Evolutionary conservation across 2,113 vertebrate genomes (phyloP).

Genomic region (Laterallus jamaicensis): DNA sequence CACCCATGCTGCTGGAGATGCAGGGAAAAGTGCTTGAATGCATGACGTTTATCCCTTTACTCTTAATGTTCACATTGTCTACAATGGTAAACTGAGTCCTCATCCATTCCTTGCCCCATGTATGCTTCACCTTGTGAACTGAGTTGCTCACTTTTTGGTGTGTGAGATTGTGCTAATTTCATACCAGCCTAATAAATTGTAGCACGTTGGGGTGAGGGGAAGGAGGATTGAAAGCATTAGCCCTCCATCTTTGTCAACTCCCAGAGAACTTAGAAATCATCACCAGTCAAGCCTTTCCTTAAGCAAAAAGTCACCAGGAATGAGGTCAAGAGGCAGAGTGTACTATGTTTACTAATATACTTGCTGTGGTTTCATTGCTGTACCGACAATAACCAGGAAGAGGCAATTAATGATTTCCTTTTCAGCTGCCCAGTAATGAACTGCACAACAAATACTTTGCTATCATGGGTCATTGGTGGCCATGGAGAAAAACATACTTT

Average conservation of each 20-base stretch:
- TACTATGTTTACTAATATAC: background rate
- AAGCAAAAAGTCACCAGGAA: background rate
- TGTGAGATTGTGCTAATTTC: background rate
- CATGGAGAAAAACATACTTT: background rate
- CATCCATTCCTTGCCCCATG: background rate
- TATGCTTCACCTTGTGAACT: background rate
- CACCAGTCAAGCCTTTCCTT: background rate
- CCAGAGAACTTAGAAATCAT: background rate
- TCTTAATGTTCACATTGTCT: background rate
- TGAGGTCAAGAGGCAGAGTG: background rate
- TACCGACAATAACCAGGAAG: background rate
- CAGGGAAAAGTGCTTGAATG: background rate
- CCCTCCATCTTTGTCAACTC: background rate
- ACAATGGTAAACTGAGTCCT: background rate
- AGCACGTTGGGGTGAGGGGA: background rate
- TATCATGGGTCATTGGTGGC: background rate
- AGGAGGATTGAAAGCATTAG: background rate
- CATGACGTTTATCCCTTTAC: background rate
- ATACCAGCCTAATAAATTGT: background rate
- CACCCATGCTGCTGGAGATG: background rate
- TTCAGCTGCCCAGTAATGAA: background rate
- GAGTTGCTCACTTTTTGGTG: background rate
- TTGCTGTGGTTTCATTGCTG: background rate
- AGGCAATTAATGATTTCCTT: slow-evolving; percentile 1
- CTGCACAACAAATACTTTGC: background rate